A percentile compares a stretch with the other conserved stretches of the same genome.
These are phyloP conservation scores for Coptodon bakossiorum DNA, from an alignment of 2,113 vertebrate genomes.

Conservation along the genomic window DNA sequence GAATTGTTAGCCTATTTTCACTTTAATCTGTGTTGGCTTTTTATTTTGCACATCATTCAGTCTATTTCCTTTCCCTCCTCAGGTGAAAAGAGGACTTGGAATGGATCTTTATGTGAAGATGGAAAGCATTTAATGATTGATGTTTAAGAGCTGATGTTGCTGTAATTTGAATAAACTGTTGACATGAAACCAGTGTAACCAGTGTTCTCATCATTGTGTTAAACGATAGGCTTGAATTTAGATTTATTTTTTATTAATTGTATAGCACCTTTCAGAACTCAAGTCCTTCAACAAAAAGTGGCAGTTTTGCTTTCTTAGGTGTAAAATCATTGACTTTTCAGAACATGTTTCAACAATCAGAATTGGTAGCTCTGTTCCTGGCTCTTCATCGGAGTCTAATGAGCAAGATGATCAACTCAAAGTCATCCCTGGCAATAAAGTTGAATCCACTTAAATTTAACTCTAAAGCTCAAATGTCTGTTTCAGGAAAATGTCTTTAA, in stretches of 20 bases:
- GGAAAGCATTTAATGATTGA: background rate
- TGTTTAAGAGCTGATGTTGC: background rate
- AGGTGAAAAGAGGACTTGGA: background rate
- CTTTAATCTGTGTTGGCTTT: background rate
- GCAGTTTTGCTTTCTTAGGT: background rate
- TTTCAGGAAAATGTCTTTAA: background rate
- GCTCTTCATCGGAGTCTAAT: fast-evolving
- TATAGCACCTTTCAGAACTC: fast-evolving
- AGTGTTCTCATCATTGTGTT: background rate
- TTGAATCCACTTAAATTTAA: background rate
- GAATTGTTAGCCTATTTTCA: background rate
- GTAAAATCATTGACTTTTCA: background rate
- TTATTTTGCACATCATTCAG: background rate
- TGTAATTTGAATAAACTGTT: background rate
- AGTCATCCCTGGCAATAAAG: background rate
- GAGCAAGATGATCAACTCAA: background rate
- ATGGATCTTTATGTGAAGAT: background rate
- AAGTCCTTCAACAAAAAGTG: background rate
- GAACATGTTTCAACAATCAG: background rate
- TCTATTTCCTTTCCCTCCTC: background rate
- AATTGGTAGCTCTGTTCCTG: background rate
- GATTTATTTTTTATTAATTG: background rate
- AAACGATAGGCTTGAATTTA: fast-evolving
- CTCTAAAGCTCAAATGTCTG: background rate
- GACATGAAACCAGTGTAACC: background rate